Base-by-base conservation (phyloP, 2,113 vertebrate genomes). In the Struthidea cinerea region DNA sequence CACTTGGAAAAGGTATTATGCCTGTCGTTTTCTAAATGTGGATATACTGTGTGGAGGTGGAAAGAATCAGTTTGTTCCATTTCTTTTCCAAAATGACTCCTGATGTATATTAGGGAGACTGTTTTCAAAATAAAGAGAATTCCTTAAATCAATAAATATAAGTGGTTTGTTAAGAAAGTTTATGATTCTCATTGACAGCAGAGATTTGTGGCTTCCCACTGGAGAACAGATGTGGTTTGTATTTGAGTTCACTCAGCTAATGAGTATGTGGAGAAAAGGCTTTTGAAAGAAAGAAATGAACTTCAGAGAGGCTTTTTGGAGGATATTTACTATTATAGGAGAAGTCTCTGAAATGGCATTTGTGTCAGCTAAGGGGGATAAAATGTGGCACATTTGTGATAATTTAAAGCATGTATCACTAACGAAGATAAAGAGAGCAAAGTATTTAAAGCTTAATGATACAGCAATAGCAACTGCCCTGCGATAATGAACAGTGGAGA, bases 401-500 rank as follows among this genome's bases (percentile, higher is more conserved):
- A 96, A 95, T 93, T 92, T 96, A 90, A 94, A 96, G 80, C 39
- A 2, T 85, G 81, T 75, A 85, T 93, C 94, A 75, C 76, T 80
- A 87, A 78, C 61, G 23, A 97, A 97, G 96, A 97, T 97, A 96
- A 96, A 95, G 88, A 93, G 75, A 97, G 93, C 64, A 87, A 81
- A 96, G 77, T 97, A 95, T 97, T 97, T 97, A 96, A 97, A 92
- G 94, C 87, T 95, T 96, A 89, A 95, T 96, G 91, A 87, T 96
- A 93, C 59, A 93, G 81, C 87, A 94, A 46, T 77, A 92, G 86
- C 92, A 97, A 97, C 91, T 97, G 96, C 90, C 97, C 94, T 91
- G 91, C 0, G 80, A 97, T 97, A 97, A 98, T 97, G 94, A 97
- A 97, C 85, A 90, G 81, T 89, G 83, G 57, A 96, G 95, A 96